Base-by-base conservation (phyloP, 1,140 invertebrate species). In the Drosophila baimaii region DNA sequence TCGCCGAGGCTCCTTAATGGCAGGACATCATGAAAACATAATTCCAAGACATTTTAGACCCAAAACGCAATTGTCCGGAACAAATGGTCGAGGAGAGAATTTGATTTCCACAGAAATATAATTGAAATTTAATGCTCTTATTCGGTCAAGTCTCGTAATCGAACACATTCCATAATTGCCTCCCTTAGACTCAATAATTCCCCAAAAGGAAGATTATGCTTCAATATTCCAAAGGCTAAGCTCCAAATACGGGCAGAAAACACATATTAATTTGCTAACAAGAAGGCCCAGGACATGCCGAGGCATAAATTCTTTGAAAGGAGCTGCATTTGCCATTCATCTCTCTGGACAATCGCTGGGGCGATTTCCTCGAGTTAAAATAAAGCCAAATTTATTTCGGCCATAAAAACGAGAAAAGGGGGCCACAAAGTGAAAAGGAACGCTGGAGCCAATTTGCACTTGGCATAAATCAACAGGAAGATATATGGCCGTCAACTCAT, bases 381-480 rank as follows among this genome's bases (percentile, higher is more conserved):
- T 27, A 74, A 64, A 51, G 43, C 35, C 15, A 76, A 76, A 57
- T 75, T 76, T 58, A 76, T 76, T 23, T 31, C 46, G 25, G 61
- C 39, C 39, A 76, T 76, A 66, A 76, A 76, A 70, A 47, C 27
- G 27, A 6, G 9, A 41, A 35, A 51, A 25, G 25, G 29, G n/a
- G 27, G 21, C 15, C 33, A 41, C 41, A 29, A 46, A 52, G 54
- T 39, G 49, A 47, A 46, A 52, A 39, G 15, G 37, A 41, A 23
- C 27, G 15, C 17, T 73, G 44, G 29, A 56, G 64, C 25, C 78
- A 78, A 70, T 80, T 80, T 66, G 68, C 78, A 78, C 68, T 86
- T 75, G 54, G 61, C 74, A 86, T 86, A 82, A 88, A 79, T 82
- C 79, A 78, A 76, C 69, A 54, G 64, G 21, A 86, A 71, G 66